Conservation (phyloP, 2,888 invertebrate genomes). For the Leptinotarsa juncta region DNA sequence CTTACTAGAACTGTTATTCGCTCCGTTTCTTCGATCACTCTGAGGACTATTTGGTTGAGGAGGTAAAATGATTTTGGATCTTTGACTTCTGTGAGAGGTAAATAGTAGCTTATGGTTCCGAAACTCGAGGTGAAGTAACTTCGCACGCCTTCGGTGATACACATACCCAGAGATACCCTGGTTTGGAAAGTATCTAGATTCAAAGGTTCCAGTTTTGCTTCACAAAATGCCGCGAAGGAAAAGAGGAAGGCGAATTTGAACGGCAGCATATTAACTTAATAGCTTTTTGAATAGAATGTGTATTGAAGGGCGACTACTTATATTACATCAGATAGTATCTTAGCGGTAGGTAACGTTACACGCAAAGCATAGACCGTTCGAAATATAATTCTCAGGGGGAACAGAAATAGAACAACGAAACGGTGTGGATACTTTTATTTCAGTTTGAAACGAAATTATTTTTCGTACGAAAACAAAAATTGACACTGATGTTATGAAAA, state of each 20-base stretch:
- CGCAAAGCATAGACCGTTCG: background rate
- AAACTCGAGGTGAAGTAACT: constrained; percentile 35
- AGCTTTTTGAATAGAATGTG: background rate
- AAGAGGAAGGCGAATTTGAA: background rate
- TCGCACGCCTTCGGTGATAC: constrained; percentile 39
- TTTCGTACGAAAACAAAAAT: no score
- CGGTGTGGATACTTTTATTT: background rate
- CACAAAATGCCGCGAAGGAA: background rate
- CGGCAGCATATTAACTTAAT: background rate
- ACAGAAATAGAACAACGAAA: background rate
- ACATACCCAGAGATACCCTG: constrained; percentile 35
- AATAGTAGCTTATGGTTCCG: constrained; percentile 32
- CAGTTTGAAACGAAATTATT: background rate
- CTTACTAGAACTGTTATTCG: constrained; percentile 37
- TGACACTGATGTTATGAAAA: no score
- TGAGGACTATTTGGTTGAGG: constrained; percentile 33
- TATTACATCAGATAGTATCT: background rate
- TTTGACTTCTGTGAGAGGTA: constrained; percentile 29
- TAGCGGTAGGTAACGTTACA: background rate
- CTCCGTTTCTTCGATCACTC: constrained; percentile 21
- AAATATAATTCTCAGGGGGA: background rate
- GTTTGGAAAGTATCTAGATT: constrained; percentile 23
- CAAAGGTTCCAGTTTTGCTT: constrained; percentile 14
- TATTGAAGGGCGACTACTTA: background rate
- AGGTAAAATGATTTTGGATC: constrained; percentile 26